phyloP scores from a whole-genome alignment of 2,113 vertebrate genomes.

The Psittacara wagleri region DNA sequence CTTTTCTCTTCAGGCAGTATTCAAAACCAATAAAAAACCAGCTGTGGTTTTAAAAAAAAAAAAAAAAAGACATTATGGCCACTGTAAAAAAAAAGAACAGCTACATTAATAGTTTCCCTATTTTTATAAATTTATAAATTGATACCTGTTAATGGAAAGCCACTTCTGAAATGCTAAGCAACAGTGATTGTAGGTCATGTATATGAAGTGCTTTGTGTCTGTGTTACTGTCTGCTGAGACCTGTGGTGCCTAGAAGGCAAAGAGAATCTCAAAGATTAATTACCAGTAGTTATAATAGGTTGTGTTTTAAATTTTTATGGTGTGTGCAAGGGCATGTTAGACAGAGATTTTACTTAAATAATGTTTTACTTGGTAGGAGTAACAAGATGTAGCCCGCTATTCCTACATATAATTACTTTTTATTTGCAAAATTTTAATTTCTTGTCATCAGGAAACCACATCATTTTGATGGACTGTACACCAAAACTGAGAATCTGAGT shows the following conservation, averaged over 20 bases:
- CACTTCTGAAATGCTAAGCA: neutral
- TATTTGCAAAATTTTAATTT: neutral
- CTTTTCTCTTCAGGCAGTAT: neutral
- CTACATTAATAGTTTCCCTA: conserved; percentile 16
- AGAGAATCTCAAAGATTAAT: conserved; percentile 1
- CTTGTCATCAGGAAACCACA: neutral
- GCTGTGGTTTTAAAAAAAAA: neutral
- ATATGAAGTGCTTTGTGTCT: neutral
- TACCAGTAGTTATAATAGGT: neutral
- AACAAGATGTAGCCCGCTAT: neutral
- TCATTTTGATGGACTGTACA: neutral
- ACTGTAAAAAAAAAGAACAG: neutral
- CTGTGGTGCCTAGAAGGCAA: neutral
- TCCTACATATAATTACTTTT: neutral
- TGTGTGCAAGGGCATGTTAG: neutral
- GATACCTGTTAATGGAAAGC: neutral
- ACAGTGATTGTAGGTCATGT: neutral
- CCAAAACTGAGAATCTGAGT: neutral
- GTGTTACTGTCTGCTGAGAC: neutral
- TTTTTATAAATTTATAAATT: neutral
- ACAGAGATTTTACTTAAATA: neutral
- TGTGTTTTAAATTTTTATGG: neutral
- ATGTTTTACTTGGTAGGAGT: neutral
- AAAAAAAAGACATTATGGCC: neutral
- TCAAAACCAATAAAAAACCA: neutral